Conservation (phyloP, 2,797 vertebrate species). For the Falco cherrug region DNA sequence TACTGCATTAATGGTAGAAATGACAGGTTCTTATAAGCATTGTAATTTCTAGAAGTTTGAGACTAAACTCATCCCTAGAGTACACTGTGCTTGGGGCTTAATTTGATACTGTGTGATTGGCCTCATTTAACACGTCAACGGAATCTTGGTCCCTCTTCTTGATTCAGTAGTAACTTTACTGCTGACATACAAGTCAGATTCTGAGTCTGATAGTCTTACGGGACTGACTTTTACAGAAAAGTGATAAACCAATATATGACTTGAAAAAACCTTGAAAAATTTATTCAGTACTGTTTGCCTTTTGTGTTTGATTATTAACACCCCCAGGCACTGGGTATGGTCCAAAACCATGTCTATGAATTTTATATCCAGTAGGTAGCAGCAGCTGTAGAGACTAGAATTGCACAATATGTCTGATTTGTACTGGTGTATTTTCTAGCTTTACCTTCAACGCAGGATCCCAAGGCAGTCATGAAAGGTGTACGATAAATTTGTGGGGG, state of each 20-base stretch:
- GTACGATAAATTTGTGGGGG: not conserved
- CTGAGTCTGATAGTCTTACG: not conserved
- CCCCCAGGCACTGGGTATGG: fast-evolving
- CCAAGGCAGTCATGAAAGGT: constrained; percentile 23
- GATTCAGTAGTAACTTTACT: not conserved
- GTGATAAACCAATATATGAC: not conserved
- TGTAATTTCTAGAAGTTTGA: constrained; percentile 25
- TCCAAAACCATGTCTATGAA: not conserved
- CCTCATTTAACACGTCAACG: constrained; percentile 20
- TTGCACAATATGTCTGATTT: not conserved
- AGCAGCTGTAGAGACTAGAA: not conserved
- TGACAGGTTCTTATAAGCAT: not conserved
- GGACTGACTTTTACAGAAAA: not conserved
- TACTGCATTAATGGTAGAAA: not conserved
- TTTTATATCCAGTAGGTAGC: not conserved
- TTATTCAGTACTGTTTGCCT: not conserved
- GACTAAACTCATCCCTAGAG: not conserved
- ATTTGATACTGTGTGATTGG: constrained; percentile 11
- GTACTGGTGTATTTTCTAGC: not conserved
- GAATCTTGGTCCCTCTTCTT: not conserved
- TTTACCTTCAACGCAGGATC: not conserved
- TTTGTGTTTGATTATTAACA: not conserved
- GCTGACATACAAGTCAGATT: not conserved
- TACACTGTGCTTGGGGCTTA: not conserved
- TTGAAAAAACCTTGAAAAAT: not conserved